phyloP scores from a whole-genome alignment of 2,113 vertebrate genomes.

The Alethe diademata region DNA sequence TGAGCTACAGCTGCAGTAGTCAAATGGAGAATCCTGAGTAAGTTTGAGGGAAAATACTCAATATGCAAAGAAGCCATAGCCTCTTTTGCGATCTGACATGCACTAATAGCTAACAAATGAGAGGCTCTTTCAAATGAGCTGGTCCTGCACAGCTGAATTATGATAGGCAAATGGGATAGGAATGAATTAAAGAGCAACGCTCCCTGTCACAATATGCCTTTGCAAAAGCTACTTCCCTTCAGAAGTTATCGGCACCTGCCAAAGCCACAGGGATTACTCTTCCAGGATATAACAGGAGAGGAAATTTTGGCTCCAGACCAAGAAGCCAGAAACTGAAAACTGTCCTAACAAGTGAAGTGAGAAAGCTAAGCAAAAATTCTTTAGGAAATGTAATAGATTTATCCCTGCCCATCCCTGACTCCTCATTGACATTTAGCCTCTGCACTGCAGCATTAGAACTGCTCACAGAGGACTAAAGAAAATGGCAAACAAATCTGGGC shows the following conservation, averaged over 20 bases:
- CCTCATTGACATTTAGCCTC: not conserved
- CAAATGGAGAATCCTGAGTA: not conserved
- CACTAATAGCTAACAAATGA: conserved; percentile 38
- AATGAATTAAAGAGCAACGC: not conserved
- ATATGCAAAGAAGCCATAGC: conserved; percentile 2
- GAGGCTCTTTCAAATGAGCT: conserved; percentile 32
- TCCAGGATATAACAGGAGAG: not conserved
- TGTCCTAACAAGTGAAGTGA: conserved; percentile 17
- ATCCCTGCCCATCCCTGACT: not conserved
- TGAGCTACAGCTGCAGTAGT: not conserved
- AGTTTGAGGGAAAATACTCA: not conserved
- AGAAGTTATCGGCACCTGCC: conserved; percentile 22
- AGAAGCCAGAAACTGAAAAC: conserved; percentile 27
- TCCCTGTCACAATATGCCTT: not conserved
- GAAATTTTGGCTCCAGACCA: conserved; percentile 18
- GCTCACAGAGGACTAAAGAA: not conserved
- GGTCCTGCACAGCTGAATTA: conserved; percentile 13
- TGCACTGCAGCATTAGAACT: not conserved
- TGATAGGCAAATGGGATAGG: conserved; percentile 27
- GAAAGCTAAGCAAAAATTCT: conserved; percentile 44
- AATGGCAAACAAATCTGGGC: not conserved
- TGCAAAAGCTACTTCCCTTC: conserved; percentile 9
- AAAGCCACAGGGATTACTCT: conserved; percentile 34
- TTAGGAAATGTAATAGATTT: conserved; percentile 23
- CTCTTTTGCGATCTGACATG: not conserved